Conservation (phyloP, 2,113 vertebrate genomes). For the Urocitellus parryii region DNA sequence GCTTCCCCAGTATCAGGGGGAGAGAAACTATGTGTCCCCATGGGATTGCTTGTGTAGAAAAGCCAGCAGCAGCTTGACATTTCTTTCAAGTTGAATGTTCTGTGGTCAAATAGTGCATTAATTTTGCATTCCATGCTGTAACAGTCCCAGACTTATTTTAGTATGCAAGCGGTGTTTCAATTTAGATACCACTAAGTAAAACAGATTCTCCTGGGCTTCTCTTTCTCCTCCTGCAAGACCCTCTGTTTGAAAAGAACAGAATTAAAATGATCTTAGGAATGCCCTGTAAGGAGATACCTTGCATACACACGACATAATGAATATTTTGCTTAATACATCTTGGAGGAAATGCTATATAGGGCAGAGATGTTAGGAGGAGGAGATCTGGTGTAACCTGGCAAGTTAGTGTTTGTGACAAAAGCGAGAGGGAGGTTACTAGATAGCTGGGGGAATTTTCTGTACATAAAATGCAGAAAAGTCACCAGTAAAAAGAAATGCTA, state of each 20-base stretch:
- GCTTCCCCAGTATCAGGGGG: neutral
- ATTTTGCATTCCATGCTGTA: constrained; percentile 17
- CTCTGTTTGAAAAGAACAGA: neutral
- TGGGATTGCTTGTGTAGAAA: neutral
- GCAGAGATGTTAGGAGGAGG: neutral
- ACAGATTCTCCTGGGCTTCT: neutral
- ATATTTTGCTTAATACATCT: neutral
- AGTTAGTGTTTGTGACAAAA: neutral
- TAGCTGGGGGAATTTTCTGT: neutral
- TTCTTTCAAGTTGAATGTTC: constrained; percentile 50
- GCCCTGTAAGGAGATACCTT: neutral
- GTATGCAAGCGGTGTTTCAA: neutral
- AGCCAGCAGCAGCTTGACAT: neutral
- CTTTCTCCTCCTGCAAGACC: neutral
- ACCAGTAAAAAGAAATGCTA: neutral
- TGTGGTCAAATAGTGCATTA: neutral
- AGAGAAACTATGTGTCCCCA: neutral
- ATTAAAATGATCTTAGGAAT: neutral
- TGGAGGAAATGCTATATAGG: neutral
- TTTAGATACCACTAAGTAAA: constrained; percentile 3
- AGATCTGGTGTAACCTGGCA: neutral
- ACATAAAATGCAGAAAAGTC: neutral
- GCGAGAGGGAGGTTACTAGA: neutral
- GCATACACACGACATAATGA: neutral
- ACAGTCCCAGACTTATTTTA: constrained; percentile 19